Conservation (phyloP, 2,113 vertebrate genomes). For the Equus quagga region DNA sequence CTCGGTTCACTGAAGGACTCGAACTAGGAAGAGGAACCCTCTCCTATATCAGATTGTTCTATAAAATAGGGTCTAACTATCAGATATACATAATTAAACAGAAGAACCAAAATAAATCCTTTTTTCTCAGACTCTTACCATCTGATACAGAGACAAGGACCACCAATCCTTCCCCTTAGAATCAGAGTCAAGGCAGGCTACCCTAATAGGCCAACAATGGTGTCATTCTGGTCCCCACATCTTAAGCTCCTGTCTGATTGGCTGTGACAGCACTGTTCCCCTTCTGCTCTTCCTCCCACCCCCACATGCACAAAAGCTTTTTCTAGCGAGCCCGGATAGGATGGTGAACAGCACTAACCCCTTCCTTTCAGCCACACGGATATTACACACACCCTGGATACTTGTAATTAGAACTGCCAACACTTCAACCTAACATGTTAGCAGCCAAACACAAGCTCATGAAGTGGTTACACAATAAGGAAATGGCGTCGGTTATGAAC, state of each 20-base stretch:
- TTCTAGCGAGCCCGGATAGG: background rate
- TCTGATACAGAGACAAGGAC: background rate
- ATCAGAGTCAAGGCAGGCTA: slow-evolving; percentile 31
- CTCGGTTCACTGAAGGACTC: background rate
- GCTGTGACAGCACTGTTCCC: background rate
- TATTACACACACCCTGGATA: background rate
- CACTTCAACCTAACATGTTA: background rate
- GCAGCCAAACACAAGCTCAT: background rate
- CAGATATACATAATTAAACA: slow-evolving; percentile 19
- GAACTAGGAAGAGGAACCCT: slow-evolving; percentile 11
- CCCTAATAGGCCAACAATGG: background rate
- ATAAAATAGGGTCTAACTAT: slow-evolving; percentile 29
- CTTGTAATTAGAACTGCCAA: slow-evolving; percentile 1
- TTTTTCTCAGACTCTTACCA: background rate
- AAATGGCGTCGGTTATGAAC: background rate
- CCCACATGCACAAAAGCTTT: background rate
- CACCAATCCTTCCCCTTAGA: background rate
- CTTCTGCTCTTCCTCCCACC: slow-evolving; percentile 3
- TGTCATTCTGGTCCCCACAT: background rate
- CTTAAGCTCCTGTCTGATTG: background rate
- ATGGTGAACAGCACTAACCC: slow-evolving; percentile 15
- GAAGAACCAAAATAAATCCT: background rate
- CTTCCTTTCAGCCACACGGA: background rate
- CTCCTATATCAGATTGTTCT: background rate
- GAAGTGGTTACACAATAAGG: background rate